Evolutionary conservation across 2,113 vertebrate species (phyloP).

Genomic region (Aleadryas rufinucha): DNA sequence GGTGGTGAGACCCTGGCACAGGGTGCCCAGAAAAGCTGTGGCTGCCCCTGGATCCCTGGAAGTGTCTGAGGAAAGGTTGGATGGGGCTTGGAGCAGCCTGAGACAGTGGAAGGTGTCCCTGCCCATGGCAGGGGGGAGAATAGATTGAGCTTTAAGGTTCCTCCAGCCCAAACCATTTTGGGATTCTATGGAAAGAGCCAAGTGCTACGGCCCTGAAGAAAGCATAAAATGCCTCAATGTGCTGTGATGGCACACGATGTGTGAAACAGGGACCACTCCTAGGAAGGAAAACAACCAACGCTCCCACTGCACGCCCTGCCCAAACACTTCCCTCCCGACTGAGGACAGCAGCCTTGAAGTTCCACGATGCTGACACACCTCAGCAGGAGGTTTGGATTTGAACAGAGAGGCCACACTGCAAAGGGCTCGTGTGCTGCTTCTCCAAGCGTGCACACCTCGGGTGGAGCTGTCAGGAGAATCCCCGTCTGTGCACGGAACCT

Average conservation of each 20-base stretch:
- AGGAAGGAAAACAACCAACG: background rate
- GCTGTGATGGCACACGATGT: background rate
- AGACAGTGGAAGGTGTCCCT: background rate
- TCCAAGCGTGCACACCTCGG: rapidly evolving
- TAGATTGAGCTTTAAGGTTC: background rate
- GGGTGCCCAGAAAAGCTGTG: background rate
- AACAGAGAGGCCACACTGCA: background rate
- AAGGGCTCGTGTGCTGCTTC: background rate
- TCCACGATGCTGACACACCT: rapidly evolving
- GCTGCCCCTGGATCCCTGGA: background rate
- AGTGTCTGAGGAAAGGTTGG: background rate
- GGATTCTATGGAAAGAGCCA: background rate
- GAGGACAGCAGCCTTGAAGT: background rate
- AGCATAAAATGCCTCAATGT: background rate
- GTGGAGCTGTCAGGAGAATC: background rate
- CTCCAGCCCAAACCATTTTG: background rate
- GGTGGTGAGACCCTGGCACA: background rate
- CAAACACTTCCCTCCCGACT: rapidly evolving
- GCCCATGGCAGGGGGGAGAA: background rate
- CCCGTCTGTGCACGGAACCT: background rate
- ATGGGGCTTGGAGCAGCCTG: rapidly evolving
- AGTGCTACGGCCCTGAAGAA: background rate
- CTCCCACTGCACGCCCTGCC: background rate
- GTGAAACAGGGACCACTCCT: background rate
- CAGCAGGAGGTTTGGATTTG: background rate